Base-by-base conservation (phyloP, 2,888 invertebrate genomes). In the Hydropsyche betteni region DNA sequence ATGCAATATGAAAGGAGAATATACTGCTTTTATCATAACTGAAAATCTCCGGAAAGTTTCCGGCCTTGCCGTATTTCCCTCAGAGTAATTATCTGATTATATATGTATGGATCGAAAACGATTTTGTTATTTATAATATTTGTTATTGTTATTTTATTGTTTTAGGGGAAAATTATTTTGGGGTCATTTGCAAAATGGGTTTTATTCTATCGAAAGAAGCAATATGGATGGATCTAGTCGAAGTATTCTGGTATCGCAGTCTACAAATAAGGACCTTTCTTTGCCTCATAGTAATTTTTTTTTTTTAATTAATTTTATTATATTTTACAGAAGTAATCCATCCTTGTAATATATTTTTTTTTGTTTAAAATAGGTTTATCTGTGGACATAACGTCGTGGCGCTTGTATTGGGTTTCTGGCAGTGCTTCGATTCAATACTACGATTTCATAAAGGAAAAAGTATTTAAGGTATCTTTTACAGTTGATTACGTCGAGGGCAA, bases 401-500 rank as follows among this genome's bases (percentile, higher is more conserved):
- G 90, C 1, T 84, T 96, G 75, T 96, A 94, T 85, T 96, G 94
- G 91, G 89, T 92, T 2, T 90, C 90, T 81, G 82, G 81, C 64
- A 86, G 88, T 7, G 86, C 89, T 61, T 88, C 88, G 69, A 89
- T 91, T 78, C 89, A 91, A 81, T 92, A 89, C 83, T 86, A 89
- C 77, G 89, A 91, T 80, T 83, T 91, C 44, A 81, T 80, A 24
- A 83, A 82, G 1, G 84, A 84, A 64, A 82, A 81, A 61, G 82
- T 85, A 7, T 76, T 79, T 24, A 82, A 80, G 69, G 80, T 83
- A 44, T 50, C 34, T 44, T 55, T 55, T 12, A 58, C 33, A 14
- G 44, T 24, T 24, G 50, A 38, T 53, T 36, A 10, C n/a, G 24
- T 4, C 10, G 16, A 33, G 61, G 61, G 61, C 61, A 61, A 61